phyloP scores from a whole-genome alignment of 2,797 vertebrate species.

The Leptoclinus maculatus region DNA sequence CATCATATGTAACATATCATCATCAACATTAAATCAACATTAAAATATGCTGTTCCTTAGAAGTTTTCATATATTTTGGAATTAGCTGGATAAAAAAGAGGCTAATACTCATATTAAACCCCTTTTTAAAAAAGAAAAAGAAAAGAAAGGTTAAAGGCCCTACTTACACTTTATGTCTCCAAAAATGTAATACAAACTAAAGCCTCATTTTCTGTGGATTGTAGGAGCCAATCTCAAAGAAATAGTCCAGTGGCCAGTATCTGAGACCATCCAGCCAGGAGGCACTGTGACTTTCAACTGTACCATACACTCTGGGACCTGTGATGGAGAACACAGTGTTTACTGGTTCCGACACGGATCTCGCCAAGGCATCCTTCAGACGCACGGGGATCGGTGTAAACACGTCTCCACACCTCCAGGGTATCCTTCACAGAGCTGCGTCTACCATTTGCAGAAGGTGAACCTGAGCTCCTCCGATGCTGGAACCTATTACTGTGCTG shows the following conservation, averaged over 20 bases:
- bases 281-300: constrained; percentile 62
- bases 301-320: constrained; percentile 45
- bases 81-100: not conserved
- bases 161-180: not conserved
- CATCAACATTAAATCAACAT: not conserved
- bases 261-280: constrained; percentile 25
- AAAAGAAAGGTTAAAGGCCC: not conserved
- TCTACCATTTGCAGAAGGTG: constrained; percentile 59
- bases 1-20: not conserved
- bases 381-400: constrained; percentile 11
- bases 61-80: not conserved
- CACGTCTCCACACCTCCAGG: not conserved
- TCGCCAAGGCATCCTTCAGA: constrained; percentile 56
- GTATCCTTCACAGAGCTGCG: constrained; percentile 40
- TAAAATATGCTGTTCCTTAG: not conserved
- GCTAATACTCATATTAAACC: not conserved
- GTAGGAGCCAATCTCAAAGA: constrained; percentile 16
- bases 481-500: constrained; percentile 66
- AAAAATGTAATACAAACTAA: not conserved
- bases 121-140: not conserved
- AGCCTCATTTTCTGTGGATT: not conserved
- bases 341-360: constrained; percentile 66
- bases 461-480: constrained; percentile 47
- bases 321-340: constrained; percentile 52
- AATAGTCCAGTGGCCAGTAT: constrained; percentile 46